These are phyloP conservation scores for Netelia fuscicornis DNA, from an alignment of 2,888 invertebrate genomes.

Conservation along the genomic window DNA sequence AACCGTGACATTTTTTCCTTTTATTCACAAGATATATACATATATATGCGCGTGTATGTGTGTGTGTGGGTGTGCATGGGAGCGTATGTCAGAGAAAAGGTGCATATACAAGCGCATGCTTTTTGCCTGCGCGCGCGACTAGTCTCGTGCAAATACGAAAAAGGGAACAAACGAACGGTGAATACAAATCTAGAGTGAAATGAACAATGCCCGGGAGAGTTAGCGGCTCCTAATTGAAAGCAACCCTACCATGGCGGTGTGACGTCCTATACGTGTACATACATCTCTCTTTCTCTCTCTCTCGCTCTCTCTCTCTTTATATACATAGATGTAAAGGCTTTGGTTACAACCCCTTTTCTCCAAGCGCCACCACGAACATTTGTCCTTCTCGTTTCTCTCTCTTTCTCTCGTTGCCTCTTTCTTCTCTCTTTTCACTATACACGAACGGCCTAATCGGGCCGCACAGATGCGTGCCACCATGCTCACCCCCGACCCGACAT, in stretches of 20 bases:
- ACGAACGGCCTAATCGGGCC: slow-evolving; percentile 80
- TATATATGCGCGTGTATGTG: not conserved
- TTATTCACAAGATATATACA: not conserved
- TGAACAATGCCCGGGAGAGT: slow-evolving; percentile 84
- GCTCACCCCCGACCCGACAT: slow-evolving; percentile 45
- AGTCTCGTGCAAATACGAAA: slow-evolving; percentile 62
- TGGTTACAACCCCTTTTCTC: slow-evolving; percentile 53
- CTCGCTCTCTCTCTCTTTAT: not conserved
- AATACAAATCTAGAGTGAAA: slow-evolving; percentile 84
- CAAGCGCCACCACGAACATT: slow-evolving; percentile 55
- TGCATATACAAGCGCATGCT: slow-evolving; percentile 37
- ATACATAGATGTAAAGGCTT: slow-evolving; percentile 26
- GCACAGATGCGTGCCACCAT: slow-evolving; percentile 82
- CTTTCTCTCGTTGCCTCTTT: slow-evolving; percentile 57
- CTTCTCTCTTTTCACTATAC: slow-evolving; percentile 47
- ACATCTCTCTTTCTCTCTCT: not conserved
- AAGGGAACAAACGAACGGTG: slow-evolving; percentile 80
- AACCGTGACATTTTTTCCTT: not conserved
- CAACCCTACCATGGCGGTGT: slow-evolving; percentile 75
- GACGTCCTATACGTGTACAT: slow-evolving; percentile 61
- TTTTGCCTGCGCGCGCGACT: slow-evolving; percentile 62
- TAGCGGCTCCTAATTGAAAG: slow-evolving; percentile 85
- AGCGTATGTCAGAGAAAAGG: slow-evolving; percentile 17
- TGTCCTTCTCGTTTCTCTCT: slow-evolving; percentile 67
- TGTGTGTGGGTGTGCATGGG: not conserved